Evolutionary conservation across 2,113 vertebrate species (phyloP).

Genomic region (Chloropsis cyanopogon): DNA sequence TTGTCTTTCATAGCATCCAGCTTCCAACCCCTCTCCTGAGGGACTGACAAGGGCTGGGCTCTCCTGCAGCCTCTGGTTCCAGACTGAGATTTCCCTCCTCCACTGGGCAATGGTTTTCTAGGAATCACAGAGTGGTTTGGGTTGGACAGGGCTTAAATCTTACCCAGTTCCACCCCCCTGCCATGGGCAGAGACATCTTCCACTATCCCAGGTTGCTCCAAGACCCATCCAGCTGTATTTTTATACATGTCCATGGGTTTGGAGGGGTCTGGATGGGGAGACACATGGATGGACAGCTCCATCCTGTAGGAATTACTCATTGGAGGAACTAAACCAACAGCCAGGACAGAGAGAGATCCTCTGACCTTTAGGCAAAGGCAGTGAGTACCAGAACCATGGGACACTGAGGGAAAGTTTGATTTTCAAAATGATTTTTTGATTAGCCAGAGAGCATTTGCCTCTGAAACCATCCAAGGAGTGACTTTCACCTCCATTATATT

Average conservation of each 20-base stretch:
- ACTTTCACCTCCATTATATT: neutral
- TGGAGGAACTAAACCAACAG: neutral
- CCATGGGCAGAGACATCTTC: neutral
- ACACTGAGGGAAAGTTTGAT: neutral
- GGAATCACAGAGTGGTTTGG: neutral
- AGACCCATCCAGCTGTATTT: neutral
- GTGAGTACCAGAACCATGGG: neutral
- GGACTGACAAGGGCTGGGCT: neutral
- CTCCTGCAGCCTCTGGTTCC: neutral
- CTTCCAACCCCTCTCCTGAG: neutral
- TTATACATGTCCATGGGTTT: rapidly evolving
- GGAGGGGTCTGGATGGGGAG: neutral
- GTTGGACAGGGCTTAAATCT: neutral
- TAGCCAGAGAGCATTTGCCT: neutral
- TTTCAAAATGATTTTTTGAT: neutral
- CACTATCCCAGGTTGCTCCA: neutral
- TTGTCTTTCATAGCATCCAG: neutral
- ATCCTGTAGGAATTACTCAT: neutral
- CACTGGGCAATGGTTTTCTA: neutral
- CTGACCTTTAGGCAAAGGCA: neutral
- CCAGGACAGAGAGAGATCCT: neutral
- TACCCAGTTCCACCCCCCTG: neutral
- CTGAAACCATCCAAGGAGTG: neutral
- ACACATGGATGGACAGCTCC: neutral
- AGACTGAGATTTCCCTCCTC: neutral